Base-by-base conservation (phyloP, 2,888 invertebrate species). In the Synanthedon myopaeformis region DNA sequence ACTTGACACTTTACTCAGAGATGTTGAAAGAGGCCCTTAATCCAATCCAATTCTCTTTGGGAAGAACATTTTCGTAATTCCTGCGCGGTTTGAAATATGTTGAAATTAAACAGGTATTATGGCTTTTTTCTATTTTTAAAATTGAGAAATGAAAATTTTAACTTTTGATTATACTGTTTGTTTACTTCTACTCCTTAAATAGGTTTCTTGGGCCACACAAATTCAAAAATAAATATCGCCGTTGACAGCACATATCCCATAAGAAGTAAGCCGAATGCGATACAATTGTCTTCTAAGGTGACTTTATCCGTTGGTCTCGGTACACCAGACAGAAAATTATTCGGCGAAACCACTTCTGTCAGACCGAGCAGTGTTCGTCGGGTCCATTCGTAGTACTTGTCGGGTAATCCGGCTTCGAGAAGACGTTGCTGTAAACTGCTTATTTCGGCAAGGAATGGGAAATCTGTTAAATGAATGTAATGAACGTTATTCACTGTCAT, bases 301-400 rank as follows among this genome's bases (percentile, higher is more conserved):
- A 70, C 61, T 41, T 59, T 60, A 1, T 49, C n/a, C 41, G 61
- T 64, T 1, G 65, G 61, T 0, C 79, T 59, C 0, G 70, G 63
- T 41, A 69, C 62, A 0, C 59, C 56, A 0, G 52, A 56, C 2
- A 35, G 35, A 35, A 35, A 35, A 0, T 48, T 51, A 12, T 55
- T 56, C 0, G 58, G 51, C n/a, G 58, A 54, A 0, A 28, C 11
- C 35, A 35, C 35, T 12, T 60, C 58, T 1, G 63, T 54, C 3
- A 72, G 54, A 3, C 60, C 57, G 3, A 72, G 61, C 8, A 72
- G 60, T 6, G 69, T 62, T 35, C 61, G 58, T 3, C 63, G 60
- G 0, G 78, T 76, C 78, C 74, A 76, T 3, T 55, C 60, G 59
- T 78, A 72, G 61, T 79, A 79, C 48, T 57, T 63, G 0, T 56